Evolutionary conservation across 2,797 vertebrate genomes (phyloP).

Genomic region (Molossus molossus): DNA sequence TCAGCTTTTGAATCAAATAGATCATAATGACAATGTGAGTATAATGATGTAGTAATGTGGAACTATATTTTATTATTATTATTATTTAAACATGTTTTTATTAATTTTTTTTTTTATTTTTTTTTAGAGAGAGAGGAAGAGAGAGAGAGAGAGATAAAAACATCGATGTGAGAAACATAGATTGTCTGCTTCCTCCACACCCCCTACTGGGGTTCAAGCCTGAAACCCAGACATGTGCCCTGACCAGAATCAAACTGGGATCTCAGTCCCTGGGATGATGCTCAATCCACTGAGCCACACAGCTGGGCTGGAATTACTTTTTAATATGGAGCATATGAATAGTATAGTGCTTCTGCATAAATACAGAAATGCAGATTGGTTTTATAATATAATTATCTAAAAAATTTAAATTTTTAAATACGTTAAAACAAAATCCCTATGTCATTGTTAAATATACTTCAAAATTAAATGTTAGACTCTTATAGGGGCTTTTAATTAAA

Average conservation of each 20-base stretch:
- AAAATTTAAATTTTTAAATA: neutral
- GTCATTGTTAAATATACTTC: neutral
- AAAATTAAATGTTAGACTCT: neutral
- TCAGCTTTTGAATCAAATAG: neutral
- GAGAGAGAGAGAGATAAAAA: no score
- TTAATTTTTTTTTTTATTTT: no score
- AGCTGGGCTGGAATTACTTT: neutral
- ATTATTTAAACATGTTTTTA: no score
- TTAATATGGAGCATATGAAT: neutral
- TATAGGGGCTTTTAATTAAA: neutral
- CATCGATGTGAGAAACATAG: no score
- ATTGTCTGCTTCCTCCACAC: no score
- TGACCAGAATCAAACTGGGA: no score
- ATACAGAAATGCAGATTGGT: neutral
- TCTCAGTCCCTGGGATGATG: no score
- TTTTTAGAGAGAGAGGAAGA: no score
- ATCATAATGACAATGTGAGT: neutral
- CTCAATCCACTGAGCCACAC: no score
- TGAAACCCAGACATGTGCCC: no score
- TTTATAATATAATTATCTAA: neutral
- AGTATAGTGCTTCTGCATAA: neutral
- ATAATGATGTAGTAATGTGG: neutral
- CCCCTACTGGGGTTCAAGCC: no score
- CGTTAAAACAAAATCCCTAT: neutral
- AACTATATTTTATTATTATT: neutral